Evolutionary conservation across 2,113 vertebrate species (phyloP), one percentile per base, ranked within the genome.

Genomic region (Epinephelus lanceolatus): DNA sequence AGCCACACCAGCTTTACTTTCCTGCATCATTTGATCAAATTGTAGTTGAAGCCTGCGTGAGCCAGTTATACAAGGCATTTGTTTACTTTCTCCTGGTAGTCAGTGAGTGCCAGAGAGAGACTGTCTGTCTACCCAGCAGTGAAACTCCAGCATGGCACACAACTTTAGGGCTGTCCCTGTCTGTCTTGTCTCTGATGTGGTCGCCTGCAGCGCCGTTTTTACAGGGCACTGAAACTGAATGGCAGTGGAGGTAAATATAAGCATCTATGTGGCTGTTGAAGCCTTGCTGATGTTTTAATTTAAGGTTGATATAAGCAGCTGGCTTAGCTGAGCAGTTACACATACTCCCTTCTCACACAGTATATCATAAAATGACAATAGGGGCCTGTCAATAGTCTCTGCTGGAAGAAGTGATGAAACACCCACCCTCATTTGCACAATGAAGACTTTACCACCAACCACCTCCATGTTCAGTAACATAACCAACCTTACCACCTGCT

Each of bases 151-250:
- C 82, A 86, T 89, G 84, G 78, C 80, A 90, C 85, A 66, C 18
- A 70, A 47, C 68, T 80, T 62, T 13, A 83, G 72, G 86, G 69
- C 72, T 85, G 87, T 81, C 67, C 81, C 71, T 57, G 72, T 80
- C 74, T 83, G 73, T 83, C 85, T 71, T 59, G 27, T 78, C 71
- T 88, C 56, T 83, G 82, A 87, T 89, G 91, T 90, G 92, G 89
- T 89, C 5, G 72, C 76, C 80, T 88, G 79, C 45, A 85, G 84
- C 52, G 47, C 67, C 52, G 25, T 69, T 81, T 91, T 85, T 78
- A 79, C 81, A 77, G 68, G 72, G 37, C 25, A 52, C 45, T 55
- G 82, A 42, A 72, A 81, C 65, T 70, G 45, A 74, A 49, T 27
- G 76, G 53, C 12, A 40, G 61, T 42, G 69, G 61, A 74, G 62